phyloP scores from a whole-genome alignment of 2,797 vertebrate genomes.

The Enteromius radiatus region DNA sequence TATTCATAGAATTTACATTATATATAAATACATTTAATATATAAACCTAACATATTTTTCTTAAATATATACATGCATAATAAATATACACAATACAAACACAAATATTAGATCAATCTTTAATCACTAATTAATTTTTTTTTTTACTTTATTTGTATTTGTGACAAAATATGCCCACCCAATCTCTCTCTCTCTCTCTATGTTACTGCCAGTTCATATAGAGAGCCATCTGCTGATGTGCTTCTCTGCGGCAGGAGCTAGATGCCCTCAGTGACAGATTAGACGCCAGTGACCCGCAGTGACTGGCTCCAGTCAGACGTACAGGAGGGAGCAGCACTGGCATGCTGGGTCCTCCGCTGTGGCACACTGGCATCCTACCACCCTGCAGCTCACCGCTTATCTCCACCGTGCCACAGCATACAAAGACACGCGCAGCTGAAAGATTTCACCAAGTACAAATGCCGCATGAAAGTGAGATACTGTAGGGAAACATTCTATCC shows the following conservation, averaged over 20 bases:
- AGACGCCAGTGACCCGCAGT: constrained; percentile 30
- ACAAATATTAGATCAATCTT: too few relatives aligned
- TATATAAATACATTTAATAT: too few relatives aligned
- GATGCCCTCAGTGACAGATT: constrained; percentile 33
- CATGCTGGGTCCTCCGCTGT: constrained; percentile 6
- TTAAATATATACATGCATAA: too few relatives aligned
- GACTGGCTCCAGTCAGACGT: constrained; percentile 9
- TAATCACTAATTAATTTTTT: background rate
- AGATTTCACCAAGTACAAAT: background rate
- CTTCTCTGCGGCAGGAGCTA: constrained; percentile 25
- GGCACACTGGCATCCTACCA: constrained; percentile 4
- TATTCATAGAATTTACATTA: too few relatives aligned
- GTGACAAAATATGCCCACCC: background rate
- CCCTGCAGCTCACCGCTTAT: constrained; percentile 6
- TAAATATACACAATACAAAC: too few relatives aligned
- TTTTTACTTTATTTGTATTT: background rate
- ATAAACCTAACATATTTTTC: too few relatives aligned
- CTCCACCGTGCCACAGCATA: background rate
- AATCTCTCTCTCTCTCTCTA: background rate
- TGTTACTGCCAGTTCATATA: constrained; percentile 3
- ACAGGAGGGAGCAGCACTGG: constrained; percentile 12
- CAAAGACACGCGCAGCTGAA: background rate
- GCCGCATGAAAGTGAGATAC: background rate
- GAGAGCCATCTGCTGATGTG: constrained; percentile 40
- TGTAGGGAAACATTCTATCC: background rate